A percentile compares a stretch with the other conserved stretches of the same genome.
Evolutionary conservation across 2,797 vertebrate species (phyloP).

Genomic region (Neoniphon sammara): DNA sequence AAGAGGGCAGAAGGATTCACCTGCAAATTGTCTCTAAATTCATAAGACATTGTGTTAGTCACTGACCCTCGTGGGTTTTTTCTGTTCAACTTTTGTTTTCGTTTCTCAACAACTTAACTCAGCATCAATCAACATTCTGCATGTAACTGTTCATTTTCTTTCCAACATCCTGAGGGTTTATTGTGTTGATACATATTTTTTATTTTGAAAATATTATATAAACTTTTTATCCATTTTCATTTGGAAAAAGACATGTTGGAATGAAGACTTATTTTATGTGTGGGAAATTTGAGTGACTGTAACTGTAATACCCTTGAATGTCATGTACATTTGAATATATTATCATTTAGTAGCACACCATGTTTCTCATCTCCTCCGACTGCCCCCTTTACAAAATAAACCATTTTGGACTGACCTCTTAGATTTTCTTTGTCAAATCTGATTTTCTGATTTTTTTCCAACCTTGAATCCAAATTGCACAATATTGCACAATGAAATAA

Average conservation of each 20-base stretch:
- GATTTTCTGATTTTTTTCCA: slow-evolving; percentile 11
- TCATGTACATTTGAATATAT: slow-evolving; percentile 88
- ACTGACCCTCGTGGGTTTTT: slow-evolving; percentile 55
- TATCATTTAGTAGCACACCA: slow-evolving; percentile 83
- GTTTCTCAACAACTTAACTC: slow-evolving; percentile 68
- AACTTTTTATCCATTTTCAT: slow-evolving; percentile 83
- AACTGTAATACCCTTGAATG: slow-evolving; percentile 83
- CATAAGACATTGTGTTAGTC: slow-evolving; percentile 53
- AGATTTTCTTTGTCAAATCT: slow-evolving; percentile 37
- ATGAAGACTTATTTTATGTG: slow-evolving; percentile 80
- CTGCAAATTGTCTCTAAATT: slow-evolving; percentile 60
- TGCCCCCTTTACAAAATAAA: slow-evolving; percentile 86
- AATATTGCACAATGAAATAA: not conserved
- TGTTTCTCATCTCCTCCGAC: slow-evolving; percentile 81
- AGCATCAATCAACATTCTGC: slow-evolving; percentile 76
- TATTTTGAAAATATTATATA: slow-evolving; percentile 82
- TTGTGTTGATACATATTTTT: slow-evolving; percentile 85
- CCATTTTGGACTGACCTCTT: slow-evolving; percentile 79
- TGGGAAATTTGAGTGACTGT: slow-evolving; percentile 77
- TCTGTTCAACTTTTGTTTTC: slow-evolving; percentile 35
- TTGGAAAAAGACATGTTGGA: slow-evolving; percentile 75
- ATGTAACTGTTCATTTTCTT: slow-evolving; percentile 75
- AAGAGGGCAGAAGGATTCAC: slow-evolving; percentile 66
- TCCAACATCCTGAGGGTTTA: slow-evolving; percentile 82
- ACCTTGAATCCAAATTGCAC: slow-evolving; percentile 19